A percentile compares a stretch with the other conserved stretches of the same genome.
phyloP scores from a whole-genome alignment of 2,113 vertebrate species.

The Connochaetes taurinus region DNA sequence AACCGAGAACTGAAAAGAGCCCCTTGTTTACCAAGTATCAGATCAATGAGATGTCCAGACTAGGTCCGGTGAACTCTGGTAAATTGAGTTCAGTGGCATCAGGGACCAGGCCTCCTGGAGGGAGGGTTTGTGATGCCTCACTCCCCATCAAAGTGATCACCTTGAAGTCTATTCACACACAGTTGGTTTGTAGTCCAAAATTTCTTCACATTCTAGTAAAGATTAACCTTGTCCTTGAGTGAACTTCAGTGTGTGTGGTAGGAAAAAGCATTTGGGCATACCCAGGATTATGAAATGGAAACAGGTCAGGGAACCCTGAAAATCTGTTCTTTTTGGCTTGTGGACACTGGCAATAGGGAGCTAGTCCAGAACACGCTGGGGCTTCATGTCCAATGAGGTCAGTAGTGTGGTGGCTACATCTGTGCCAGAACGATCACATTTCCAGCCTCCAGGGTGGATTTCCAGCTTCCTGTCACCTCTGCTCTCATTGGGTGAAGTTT shows the following conservation, averaged over 20 bases:
- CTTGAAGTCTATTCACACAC: neutral
- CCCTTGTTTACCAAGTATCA: neutral
- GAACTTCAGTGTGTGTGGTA: neutral
- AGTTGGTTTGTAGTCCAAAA: neutral
- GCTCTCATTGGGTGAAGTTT: neutral
- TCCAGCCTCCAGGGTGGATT: neutral
- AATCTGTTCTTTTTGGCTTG: neutral
- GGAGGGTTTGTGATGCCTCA: neutral
- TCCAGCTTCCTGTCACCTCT: neutral
- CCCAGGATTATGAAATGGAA: neutral
- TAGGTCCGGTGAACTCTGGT: neutral
- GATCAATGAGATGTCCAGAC: neutral
- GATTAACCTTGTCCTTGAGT: slow-evolving; percentile 38
- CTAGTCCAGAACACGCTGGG: neutral
- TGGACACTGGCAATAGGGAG: neutral
- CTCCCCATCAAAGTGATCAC: neutral
- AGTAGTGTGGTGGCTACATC: neutral
- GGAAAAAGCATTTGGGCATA: neutral
- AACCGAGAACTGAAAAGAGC: neutral
- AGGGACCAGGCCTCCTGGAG: neutral
- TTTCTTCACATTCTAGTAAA: slow-evolving; percentile 13
- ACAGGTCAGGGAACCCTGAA: neutral
- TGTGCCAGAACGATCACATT: neutral
- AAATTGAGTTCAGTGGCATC: neutral
- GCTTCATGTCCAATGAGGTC: neutral